A percentile compares a stretch with the other conserved stretches of the same genome.
Conservation (phyloP, 2,888 invertebrate genomes). For the Chydorus sphaericus region DNA sequence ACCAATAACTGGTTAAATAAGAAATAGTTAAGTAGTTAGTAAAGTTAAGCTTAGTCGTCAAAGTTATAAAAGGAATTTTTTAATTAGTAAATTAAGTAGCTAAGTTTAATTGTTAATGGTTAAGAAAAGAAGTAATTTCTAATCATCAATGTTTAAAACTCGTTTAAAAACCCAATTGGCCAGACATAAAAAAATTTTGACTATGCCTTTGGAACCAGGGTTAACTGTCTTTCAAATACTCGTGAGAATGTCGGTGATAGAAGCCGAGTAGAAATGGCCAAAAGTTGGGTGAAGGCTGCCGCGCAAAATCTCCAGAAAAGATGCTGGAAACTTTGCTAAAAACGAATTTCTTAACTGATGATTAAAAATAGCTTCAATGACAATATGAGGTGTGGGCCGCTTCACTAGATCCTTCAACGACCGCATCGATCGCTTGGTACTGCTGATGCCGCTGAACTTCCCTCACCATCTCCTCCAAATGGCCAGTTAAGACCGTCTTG, state of each 20-base stretch:
- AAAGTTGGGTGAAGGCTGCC: slow-evolving; percentile 63
- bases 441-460: slow-evolving; percentile 52
- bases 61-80: too few relatives aligned
- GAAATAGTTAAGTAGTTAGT: too few relatives aligned
- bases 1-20: too few relatives aligned
- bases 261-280: slow-evolving; percentile 74
- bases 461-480: slow-evolving; percentile 60
- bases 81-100: too few relatives aligned
- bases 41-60: too few relatives aligned
- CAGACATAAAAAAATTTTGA: too few relatives aligned
- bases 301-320: slow-evolving; percentile 38
- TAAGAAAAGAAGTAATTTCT: too few relatives aligned
- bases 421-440: slow-evolving; percentile 13
- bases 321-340: slow-evolving; percentile 57
- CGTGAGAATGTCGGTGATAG: slow-evolving; percentile 67
- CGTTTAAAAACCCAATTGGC: too few relatives aligned
- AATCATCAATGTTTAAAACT: too few relatives aligned
- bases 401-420: slow-evolving; percentile 47
- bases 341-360: slow-evolving; percentile 80
- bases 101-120: too few relatives aligned
- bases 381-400: slow-evolving; percentile 65
- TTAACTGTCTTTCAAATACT: slow-evolving; percentile 38
- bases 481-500: slow-evolving; percentile 50
- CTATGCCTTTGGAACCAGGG: too few relatives aligned
- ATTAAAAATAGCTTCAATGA: slow-evolving; percentile 75